Percentiles rank a stretch among this genome's conserved stretches.
phyloP scores from a whole-genome alignment of 2,888 invertebrate species.

The Petrophora chlorosata region DNA sequence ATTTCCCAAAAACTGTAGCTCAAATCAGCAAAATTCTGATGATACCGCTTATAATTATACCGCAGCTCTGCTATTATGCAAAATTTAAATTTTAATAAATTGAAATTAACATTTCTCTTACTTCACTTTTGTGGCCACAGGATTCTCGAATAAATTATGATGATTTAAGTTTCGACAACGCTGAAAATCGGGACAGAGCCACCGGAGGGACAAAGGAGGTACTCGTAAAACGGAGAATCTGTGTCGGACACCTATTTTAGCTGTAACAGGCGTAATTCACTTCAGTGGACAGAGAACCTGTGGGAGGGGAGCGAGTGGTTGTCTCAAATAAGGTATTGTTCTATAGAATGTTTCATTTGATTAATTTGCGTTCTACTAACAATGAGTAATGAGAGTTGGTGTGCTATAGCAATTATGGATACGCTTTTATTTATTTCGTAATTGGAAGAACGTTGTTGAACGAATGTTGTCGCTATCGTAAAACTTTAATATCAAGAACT shows the following conservation, averaged over 20 bases:
- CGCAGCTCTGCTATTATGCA: no score
- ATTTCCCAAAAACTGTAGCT: no score
- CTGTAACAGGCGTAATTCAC: constrained; percentile 51
- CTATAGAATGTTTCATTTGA: no score
- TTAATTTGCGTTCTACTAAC: no score
- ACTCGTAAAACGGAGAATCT: constrained; percentile 41
- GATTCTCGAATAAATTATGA: constrained; percentile 16
- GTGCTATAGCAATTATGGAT: no score
- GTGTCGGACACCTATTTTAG: constrained; percentile 45
- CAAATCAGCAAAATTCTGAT: no score
- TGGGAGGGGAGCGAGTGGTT: constrained; percentile 2
- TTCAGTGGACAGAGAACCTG: constrained; percentile 40
- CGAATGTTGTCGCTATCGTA: no score
- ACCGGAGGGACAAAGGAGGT: constrained; percentile 20
- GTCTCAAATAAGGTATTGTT: neutral
- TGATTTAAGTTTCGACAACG: constrained; percentile 20
- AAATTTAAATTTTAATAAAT: neutral
- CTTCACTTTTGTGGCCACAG: constrained; percentile 6
- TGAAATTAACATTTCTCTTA: neutral
- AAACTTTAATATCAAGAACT: no score
- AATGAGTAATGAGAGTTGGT: no score
- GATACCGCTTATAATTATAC: no score
- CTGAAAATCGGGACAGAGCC: neutral
- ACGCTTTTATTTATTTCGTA: no score
- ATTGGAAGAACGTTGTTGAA: no score